Evolutionary conservation across 1,140 invertebrate genomes (phyloP).

Genomic region (Sitobion miscanthi): DNA sequence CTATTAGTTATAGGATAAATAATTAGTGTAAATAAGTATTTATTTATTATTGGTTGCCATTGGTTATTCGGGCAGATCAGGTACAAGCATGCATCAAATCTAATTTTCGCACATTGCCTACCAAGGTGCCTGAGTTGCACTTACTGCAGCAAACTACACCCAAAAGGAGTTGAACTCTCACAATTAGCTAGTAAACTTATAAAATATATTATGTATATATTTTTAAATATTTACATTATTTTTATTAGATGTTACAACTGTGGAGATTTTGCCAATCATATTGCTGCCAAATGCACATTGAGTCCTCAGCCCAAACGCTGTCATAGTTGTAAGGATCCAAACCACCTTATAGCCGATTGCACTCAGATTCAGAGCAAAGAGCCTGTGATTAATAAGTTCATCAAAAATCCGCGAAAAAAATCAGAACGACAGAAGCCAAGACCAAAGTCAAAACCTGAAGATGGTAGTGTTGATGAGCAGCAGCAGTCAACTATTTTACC

Average conservation of each 20-base stretch:
- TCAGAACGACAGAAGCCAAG: conserved; percentile 21
- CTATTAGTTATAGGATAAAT: too few species aligned
- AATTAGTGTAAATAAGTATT: too few species aligned
- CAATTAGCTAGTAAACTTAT: too few species aligned
- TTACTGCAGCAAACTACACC: too few species aligned
- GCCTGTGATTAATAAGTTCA: not conserved
- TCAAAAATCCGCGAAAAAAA: not conserved
- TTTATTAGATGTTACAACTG: conserved; percentile 85
- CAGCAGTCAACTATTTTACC: not conserved
- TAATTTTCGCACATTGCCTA: too few species aligned
- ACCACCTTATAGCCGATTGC: conserved; percentile 87
- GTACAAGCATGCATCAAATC: too few species aligned
- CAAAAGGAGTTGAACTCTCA: too few species aligned
- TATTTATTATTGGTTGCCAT: too few species aligned
- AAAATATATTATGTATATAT: not conserved
- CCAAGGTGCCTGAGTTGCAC: too few species aligned
- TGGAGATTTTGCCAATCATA: conserved; percentile 88
- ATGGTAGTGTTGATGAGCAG: not conserved
- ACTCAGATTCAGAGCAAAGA: conserved; percentile 63
- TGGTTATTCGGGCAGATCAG: too few species aligned
- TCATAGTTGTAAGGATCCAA: conserved; percentile 83
- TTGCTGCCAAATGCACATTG: conserved; percentile 83
- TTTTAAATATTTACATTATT: conserved; percentile 7
- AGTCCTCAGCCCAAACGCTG: conserved; percentile 88
- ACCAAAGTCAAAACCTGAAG: conserved; percentile 25